A percentile compares a stretch with the other conserved stretches of the same genome.
These are phyloP conservation scores for Echinometra lucunter DNA, from an alignment of 53 echinoderm and acorn worm genomes.

Conservation along the genomic window DNA sequence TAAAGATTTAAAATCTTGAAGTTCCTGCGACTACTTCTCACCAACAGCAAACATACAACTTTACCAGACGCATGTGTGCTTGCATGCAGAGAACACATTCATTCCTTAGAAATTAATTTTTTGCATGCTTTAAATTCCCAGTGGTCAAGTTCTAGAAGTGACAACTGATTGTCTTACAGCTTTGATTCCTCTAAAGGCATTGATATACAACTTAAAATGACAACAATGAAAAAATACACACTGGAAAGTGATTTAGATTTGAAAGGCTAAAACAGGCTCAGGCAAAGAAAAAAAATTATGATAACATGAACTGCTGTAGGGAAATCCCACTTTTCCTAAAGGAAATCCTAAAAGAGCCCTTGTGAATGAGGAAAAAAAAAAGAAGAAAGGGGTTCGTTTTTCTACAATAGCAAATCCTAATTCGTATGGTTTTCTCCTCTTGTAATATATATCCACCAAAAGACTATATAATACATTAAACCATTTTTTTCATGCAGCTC, in stretches of 20 bases:
- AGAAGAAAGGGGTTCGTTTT: too few species aligned
- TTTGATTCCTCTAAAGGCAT: background rate
- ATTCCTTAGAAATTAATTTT: too few species aligned
- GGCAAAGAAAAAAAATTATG: background rate
- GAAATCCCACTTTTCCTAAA: constrained; percentile 16
- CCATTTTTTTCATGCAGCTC: background rate
- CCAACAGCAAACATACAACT: too few species aligned
- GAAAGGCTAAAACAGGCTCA: background rate
- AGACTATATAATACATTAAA: background rate
- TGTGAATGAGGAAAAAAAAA: too few species aligned
- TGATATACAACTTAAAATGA: background rate
- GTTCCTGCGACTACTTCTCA: too few species aligned
- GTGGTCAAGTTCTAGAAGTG: background rate
- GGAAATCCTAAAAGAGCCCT: background rate
- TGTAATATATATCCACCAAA: background rate
- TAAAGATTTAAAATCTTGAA: too few species aligned
- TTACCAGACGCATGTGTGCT: too few species aligned
- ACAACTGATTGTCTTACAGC: background rate
- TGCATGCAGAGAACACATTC: too few species aligned
- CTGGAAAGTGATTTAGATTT: background rate
- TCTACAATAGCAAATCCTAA: too few species aligned
- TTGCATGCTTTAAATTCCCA: too few species aligned
- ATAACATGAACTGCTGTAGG: background rate
- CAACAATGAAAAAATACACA: background rate
- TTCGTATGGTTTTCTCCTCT: background rate